Conservation (phyloP, 2,888 invertebrate species). For the Nesidiocoris tenuis region DNA sequence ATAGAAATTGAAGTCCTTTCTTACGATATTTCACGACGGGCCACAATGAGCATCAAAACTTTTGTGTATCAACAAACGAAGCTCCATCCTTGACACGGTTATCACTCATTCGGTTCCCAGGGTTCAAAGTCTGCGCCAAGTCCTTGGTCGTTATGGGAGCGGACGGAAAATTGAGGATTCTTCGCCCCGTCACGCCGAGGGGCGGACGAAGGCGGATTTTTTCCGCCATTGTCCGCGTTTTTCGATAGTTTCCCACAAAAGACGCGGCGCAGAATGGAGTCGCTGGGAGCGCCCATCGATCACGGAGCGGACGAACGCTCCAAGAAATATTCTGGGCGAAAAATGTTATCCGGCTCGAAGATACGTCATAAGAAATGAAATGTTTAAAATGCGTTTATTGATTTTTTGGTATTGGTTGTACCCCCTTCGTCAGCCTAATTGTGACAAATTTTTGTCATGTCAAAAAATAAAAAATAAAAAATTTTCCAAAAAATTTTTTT, state of each 20-base stretch:
- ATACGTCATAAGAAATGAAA: no score
- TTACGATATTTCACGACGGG: no score
- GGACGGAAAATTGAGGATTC: conserved; percentile 4
- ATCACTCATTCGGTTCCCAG: neutral
- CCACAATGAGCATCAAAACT: no score
- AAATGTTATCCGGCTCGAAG: no score
- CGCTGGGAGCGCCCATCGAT: neutral
- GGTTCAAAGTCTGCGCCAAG: neutral
- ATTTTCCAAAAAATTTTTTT: no score
- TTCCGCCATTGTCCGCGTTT: neutral
- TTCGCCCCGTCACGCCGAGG: neutral
- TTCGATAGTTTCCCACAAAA: neutral
- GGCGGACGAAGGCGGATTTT: neutral
- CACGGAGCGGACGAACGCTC: neutral
- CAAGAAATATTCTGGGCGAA: no score
- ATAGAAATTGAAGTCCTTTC: no score
- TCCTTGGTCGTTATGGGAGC: conserved; percentile 10
- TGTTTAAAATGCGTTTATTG: no score
- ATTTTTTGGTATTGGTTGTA: no score
- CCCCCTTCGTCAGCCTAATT: no score
- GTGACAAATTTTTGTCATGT: no score
- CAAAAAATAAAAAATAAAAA: no score
- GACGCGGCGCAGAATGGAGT: neutral
- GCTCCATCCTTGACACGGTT: conserved; percentile 7
- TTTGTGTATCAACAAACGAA: neutral